Evolutionary conservation across 2,888 invertebrate species (phyloP).

Genomic region (Harpalus rubripes): DNA sequence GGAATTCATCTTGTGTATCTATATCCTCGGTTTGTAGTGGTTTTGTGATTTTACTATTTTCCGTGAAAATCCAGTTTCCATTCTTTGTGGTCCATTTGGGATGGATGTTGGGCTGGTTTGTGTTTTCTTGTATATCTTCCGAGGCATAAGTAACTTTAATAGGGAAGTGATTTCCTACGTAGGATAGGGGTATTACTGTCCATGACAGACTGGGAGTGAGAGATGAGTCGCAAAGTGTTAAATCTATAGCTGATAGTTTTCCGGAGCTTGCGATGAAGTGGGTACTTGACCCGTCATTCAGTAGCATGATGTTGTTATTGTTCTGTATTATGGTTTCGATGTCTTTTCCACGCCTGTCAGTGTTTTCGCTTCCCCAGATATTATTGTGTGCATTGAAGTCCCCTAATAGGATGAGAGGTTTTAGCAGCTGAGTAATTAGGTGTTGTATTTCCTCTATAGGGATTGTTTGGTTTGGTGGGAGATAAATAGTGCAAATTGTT

Average conservation of each 20-base stretch:
- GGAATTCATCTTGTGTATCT: conserved; percentile 20
- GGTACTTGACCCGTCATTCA: background rate
- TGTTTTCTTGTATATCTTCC: background rate
- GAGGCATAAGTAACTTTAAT: conserved; percentile 6
- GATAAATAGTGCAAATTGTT: no score
- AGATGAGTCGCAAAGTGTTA: background rate
- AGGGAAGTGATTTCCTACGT: conserved; percentile 22
- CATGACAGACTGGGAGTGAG: background rate
- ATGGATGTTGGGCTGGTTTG: background rate
- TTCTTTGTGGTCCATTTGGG: conserved; percentile 13
- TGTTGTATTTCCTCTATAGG: no score
- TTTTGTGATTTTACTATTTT: background rate
- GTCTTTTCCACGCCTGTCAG: no score
- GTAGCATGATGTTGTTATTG: background rate
- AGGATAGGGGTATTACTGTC: conserved; percentile 26
- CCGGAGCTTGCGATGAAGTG: conserved; percentile 7
- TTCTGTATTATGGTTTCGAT: no score
- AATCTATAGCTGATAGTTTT: background rate
- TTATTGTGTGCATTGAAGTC: conserved; percentile 8
- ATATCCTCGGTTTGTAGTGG: conserved; percentile 26
- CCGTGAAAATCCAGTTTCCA: conserved; percentile 2
- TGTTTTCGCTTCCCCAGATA: conserved; percentile 2
- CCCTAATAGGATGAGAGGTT: background rate
- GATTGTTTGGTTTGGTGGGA: no score
- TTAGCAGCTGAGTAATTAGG: no score